phyloP scores from a whole-genome alignment of 1,140 invertebrate species.

The Ips typographus region DNA sequence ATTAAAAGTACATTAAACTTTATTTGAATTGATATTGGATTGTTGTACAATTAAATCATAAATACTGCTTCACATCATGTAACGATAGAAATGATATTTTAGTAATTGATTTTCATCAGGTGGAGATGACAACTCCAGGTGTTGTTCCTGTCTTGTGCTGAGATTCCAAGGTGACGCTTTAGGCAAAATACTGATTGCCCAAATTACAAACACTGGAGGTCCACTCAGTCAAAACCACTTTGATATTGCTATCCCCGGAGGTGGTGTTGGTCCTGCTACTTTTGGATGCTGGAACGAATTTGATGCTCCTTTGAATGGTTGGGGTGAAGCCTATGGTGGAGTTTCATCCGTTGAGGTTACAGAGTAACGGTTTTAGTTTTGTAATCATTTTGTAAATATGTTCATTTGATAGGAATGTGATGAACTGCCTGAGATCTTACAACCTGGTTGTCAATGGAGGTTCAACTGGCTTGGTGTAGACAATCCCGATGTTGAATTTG shows the following conservation, averaged over 20 bases:
- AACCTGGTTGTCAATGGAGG: constrained; percentile 24
- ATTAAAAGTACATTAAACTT: no score
- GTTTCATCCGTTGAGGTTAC: neutral
- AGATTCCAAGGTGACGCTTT: constrained; percentile 9
- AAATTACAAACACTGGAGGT: constrained; percentile 33
- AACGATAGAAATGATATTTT: neutral
- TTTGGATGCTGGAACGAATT: constrained; percentile 21
- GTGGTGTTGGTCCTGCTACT: constrained; percentile 18
- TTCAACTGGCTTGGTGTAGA: constrained; percentile 17
- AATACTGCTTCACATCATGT: neutral
- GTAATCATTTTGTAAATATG: neutral
- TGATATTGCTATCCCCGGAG: constrained; percentile 29
- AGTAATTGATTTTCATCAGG: neutral
- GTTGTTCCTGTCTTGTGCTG: constrained; percentile 14
- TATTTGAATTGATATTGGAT: no score
- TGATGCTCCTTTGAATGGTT: constrained; percentile 17
- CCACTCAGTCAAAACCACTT: constrained; percentile 29
- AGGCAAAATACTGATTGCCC: constrained; percentile 22
- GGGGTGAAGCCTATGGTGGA: constrained; percentile 13
- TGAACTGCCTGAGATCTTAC: constrained; percentile 2
- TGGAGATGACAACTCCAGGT: constrained; percentile 19
- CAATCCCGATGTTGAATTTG: constrained; percentile 9
- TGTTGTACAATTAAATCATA: no score
- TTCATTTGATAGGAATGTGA: constrained; percentile 13
- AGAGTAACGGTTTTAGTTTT: neutral